These are phyloP conservation scores for Calliopum simillimum DNA, from an alignment of 2,888 invertebrate genomes.

Conservation along the genomic window DNA sequence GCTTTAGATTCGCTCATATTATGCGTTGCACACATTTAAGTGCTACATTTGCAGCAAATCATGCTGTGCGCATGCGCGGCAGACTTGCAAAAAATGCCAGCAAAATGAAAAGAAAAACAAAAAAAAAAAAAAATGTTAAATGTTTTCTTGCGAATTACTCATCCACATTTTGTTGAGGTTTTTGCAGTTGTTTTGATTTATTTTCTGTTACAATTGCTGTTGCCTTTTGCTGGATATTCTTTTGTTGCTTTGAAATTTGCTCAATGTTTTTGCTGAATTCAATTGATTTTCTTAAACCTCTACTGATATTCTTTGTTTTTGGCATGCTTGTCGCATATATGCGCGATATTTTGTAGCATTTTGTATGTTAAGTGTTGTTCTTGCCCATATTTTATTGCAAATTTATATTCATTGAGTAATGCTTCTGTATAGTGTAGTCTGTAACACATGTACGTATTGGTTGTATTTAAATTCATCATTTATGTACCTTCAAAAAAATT, in stretches of 20 bases:
- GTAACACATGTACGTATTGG: no score
- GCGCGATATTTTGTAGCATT: background rate
- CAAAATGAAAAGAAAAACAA: slow-evolving; percentile 4
- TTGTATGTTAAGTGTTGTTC: background rate
- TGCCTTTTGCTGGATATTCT: slow-evolving; percentile 4
- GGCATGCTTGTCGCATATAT: background rate
- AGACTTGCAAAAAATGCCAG: background rate
- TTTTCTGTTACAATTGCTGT: background rate
- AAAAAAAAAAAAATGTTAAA: slow-evolving; percentile 26
- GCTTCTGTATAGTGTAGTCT: background rate
- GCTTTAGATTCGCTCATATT: no score
- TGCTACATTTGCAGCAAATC: slow-evolving; percentile 4
- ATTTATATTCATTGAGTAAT: slow-evolving; percentile 25
- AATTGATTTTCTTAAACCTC: background rate
- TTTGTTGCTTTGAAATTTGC: background rate
- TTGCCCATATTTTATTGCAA: slow-evolving; percentile 3
- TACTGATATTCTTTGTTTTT: background rate
- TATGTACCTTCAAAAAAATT: no score
- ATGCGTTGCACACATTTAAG: background rate
- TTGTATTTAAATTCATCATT: no score
- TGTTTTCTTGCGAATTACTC: slow-evolving; percentile 26
- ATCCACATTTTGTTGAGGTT: background rate
- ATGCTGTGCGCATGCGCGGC: slow-evolving; percentile 22
- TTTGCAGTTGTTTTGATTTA: slow-evolving; percentile 8
- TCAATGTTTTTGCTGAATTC: no score